Evolutionary conservation across 2,888 invertebrate genomes (phyloP), one percentile per base, ranked within the genome.

Genomic region (Hydraecia micacea): DNA sequence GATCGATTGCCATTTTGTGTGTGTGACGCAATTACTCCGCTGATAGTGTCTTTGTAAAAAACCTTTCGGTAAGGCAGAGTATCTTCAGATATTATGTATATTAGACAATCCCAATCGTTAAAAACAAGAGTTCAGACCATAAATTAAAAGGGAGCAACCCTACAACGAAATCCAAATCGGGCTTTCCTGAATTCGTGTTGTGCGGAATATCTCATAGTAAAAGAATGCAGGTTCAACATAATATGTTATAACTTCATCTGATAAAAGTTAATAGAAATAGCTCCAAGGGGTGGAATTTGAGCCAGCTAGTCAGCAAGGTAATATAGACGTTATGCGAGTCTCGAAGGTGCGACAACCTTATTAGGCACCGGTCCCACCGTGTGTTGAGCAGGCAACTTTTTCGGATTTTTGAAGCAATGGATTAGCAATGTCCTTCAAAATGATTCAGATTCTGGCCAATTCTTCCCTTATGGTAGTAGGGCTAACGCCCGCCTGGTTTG

Each of bases 281-380:
- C 39, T 73, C 2, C 32, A 58, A 18, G 15, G 42, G 49, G 39
- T 42, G 66, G 49, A 73, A 65, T 69, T 63, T 68, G 15, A 81
- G 36, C 28, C 15, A 18, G 49, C 39, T 39, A 18, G 39, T 55
- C 32, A 25, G 36, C 11, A 25, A 28, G 18, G 52, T 42, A 75
- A 49, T 42, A 72, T 13, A 71, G 42, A 63, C 7, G 63, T 63
- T 18, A 55, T 1, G 18, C 15, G 32, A 21, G 36, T 15, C 42
- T 2, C 18, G 18, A 69, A 69, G 36, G 83, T 58, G 73, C 49
- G 81, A 77, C 81, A 74, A 62, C 71, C 49, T 71, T 74, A 67
- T 73, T 69, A 36, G 25, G 69, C 25, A 25, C 9, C 25, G 15
- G 49, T 21, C 25, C 15, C 21, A 68, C 28, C 32, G 28, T 4